Evolutionary conservation across 30 jellyfish, hydroid and myxozoan genomes (phyloP).

Genomic region (Turritopsis dohrnii): DNA sequence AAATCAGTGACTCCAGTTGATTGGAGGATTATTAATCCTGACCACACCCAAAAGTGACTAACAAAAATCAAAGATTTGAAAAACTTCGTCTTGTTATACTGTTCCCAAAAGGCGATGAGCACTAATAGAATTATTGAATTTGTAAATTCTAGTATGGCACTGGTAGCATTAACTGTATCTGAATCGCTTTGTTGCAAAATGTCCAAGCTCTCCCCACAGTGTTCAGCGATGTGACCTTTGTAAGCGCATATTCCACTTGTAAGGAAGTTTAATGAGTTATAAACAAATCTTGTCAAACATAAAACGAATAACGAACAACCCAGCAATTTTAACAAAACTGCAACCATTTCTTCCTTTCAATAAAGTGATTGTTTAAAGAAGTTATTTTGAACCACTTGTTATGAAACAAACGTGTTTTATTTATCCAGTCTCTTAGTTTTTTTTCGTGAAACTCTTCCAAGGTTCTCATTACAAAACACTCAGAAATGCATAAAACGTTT

Average conservation of each 20-base stretch:
- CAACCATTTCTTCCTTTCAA: not conserved
- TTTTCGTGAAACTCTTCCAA: too few relatives aligned
- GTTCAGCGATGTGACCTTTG: not conserved
- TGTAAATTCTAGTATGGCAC: not conserved
- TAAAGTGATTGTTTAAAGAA: too few relatives aligned
- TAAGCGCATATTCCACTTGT: slow-evolving; percentile 4
- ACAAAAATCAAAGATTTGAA: not conserved
- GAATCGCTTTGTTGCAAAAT: not conserved
- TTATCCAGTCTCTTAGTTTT: too few relatives aligned
- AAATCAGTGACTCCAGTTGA: not conserved
- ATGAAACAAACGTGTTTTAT: too few relatives aligned
- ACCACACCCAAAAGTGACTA: not conserved
- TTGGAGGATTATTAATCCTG: not conserved
- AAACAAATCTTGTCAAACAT: not conserved
- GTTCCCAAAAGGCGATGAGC: not conserved
- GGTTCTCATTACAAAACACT: too few relatives aligned
- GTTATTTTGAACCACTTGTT: too few relatives aligned
- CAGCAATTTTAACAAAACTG: not conserved
- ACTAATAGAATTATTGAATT: not conserved
- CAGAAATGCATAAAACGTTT: too few relatives aligned
- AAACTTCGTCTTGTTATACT: not conserved
- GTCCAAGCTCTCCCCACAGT: not conserved
- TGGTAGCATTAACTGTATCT: not conserved
- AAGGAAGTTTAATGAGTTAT: not conserved
- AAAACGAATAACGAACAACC: not conserved